A percentile compares a stretch with the other conserved stretches of the same genome.
These are phyloP conservation scores for Xestia sexstrigata DNA, from an alignment of 2,888 invertebrate species.

Conservation along the genomic window DNA sequence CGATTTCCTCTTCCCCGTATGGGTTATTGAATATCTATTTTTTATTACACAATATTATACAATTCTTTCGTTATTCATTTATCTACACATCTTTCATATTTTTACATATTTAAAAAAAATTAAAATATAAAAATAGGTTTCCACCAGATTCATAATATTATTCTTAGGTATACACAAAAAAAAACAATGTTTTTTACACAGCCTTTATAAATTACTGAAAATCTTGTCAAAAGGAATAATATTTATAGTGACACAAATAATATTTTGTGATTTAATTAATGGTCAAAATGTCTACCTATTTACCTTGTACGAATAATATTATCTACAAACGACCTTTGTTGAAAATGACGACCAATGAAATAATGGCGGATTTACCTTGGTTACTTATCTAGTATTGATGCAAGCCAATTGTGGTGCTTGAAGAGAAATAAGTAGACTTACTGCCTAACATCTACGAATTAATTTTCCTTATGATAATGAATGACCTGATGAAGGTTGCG, in stretches of 20 bases:
- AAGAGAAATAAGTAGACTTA: background rate
- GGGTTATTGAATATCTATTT: background rate
- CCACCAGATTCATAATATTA: background rate
- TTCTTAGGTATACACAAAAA: background rate
- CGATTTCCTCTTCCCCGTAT: background rate
- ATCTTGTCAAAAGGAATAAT: background rate
- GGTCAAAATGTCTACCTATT: slow-evolving; percentile 5
- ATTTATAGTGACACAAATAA: background rate
- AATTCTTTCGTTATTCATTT: background rate
- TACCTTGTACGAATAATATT: slow-evolving; percentile 6
- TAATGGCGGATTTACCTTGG: background rate
- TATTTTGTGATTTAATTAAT: slow-evolving; percentile 5
- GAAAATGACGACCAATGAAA: background rate
- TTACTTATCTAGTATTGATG: background rate
- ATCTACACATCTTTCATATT: background rate
- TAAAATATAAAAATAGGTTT: background rate
- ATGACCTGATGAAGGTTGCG: too few relatives aligned
- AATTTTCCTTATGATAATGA: background rate
- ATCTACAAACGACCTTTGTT: background rate
- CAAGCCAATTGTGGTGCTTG: background rate
- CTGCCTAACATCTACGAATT: background rate
- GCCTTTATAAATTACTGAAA: background rate
- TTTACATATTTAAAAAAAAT: background rate
- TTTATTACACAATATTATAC: background rate
- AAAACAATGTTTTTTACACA: background rate